Percentiles rank a stretch among this genome's conserved stretches.
Evolutionary conservation across 1,140 invertebrate species (phyloP).

Genomic region (Brachystomella parvula): DNA sequence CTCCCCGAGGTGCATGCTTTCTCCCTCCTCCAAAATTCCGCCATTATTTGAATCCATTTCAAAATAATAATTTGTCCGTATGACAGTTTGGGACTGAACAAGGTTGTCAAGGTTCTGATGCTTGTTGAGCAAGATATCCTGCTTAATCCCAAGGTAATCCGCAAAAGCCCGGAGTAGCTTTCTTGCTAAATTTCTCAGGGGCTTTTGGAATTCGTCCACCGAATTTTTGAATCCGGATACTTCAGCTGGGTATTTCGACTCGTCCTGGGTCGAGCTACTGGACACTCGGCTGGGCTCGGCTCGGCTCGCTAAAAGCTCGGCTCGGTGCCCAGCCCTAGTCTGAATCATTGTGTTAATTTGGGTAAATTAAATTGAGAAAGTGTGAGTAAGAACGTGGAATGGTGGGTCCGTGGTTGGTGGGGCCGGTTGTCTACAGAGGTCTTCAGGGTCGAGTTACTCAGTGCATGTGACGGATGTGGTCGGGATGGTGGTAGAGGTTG

Average conservation of each 20-base stretch:
- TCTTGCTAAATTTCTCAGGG: background rate
- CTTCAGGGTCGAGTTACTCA: no score
- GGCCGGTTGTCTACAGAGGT: no score
- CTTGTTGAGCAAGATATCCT: conserved; percentile 19
- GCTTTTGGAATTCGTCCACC: conserved; percentile 13
- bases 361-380: no score
- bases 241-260: conserved; percentile 15
- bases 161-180: conserved; percentile 15
- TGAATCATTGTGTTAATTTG: no score
- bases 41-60: background rate
- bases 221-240: conserved; percentile 18
- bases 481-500: no score
- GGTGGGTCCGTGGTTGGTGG: no score
- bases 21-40: conserved; percentile 1
- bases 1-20: conserved; percentile 16
- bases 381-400: no score
- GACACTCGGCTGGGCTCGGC: no score
- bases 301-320: no score
- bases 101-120: conserved; percentile 6
- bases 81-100: conserved; percentile 13
- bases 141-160: conserved; percentile 13
- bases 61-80: conserved; percentile 20
- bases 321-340: no score
- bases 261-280: conserved; percentile 1
- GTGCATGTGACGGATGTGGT: no score